Base-by-base conservation (phyloP, 2,797 vertebrate species). In the Astyanax mexicanus region DNA sequence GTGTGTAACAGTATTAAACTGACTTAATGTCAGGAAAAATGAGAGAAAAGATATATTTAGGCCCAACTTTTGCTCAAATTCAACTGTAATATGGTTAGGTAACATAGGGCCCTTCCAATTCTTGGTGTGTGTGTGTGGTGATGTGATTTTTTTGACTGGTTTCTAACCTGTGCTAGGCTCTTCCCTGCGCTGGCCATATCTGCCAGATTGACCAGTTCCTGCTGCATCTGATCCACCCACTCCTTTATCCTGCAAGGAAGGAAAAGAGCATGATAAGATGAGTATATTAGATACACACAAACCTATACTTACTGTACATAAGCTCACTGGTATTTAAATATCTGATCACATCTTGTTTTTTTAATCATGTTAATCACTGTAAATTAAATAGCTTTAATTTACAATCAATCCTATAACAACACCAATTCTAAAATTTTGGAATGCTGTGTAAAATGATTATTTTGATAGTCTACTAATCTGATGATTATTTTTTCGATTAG, bases 201-300 rank as follows among this genome's bases (percentile, higher is more conserved):
- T 69, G 95, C 96, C 84, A 99, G 83, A 0, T 88, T 94, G 70
- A 98, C 94, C 0, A 99, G 95, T 80, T 99, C 97, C 80, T 95
- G 95, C 87, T 99, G 97, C 95, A 98, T 97, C 89, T 97, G 95
- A 86, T 98, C 95, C 79, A 98, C 97, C 98, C 98, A 99, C 64
- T 95, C 95, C 83, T 98, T 98, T 89, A 99, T 97, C 86, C 96
- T 98, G 38, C 15, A 57, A 78, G 86, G 80, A 79, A 84, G 84
- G 80, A 80, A 32, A 64, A 84, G 64, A 85, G 32, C 25, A 72
- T 45, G 64, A 17, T 4, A 3, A n/a, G 45, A 54, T 10, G 7
- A 3, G 29, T 21, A 44, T 15, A 54, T 29, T 2, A 13, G 5
- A 10, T 4, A 60, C 25, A 61, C 23, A 32, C 40, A 62, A 11